Percentiles rank a stretch among this genome's conserved stretches.
These are phyloP conservation scores for Bombus affinis DNA, from an alignment of 1,140 invertebrate species.

Conservation along the genomic window DNA sequence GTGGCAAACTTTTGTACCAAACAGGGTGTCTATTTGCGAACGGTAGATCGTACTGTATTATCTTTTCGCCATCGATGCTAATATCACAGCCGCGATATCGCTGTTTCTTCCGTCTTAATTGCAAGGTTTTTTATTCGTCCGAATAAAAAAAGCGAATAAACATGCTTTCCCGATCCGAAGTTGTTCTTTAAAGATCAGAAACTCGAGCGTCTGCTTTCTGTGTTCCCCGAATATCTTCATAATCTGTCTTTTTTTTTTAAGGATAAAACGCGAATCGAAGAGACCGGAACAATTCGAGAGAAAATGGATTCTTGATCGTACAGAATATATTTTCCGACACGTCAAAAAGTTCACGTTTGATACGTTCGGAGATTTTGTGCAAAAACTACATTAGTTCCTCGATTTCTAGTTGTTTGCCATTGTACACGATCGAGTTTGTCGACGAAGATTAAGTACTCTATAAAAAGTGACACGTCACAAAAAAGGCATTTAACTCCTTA, in stretches of 20 bases:
- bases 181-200: neutral
- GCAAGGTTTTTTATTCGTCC: neutral
- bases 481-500: neutral
- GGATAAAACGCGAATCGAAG: neutral
- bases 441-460: neutral
- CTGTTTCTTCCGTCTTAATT: too few species aligned
- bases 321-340: neutral
- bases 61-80: too few species aligned
- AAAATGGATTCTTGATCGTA: neutral
- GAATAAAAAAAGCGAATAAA: neutral
- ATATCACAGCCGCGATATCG: too few species aligned
- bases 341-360: neutral
- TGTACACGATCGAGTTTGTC: neutral
- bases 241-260: neutral
- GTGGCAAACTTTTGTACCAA: too few species aligned
- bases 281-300: neutral
- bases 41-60: too few species aligned
- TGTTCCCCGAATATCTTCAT: neutral
- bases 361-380: neutral
- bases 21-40: too few species aligned
- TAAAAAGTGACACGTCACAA: neutral
- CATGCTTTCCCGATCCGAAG: neutral
- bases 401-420: neutral
- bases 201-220: neutral
- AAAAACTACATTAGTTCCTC: neutral